These are phyloP conservation scores for Girardinus metallicus DNA, from an alignment of 2,797 vertebrate species.

Conservation along the genomic window DNA sequence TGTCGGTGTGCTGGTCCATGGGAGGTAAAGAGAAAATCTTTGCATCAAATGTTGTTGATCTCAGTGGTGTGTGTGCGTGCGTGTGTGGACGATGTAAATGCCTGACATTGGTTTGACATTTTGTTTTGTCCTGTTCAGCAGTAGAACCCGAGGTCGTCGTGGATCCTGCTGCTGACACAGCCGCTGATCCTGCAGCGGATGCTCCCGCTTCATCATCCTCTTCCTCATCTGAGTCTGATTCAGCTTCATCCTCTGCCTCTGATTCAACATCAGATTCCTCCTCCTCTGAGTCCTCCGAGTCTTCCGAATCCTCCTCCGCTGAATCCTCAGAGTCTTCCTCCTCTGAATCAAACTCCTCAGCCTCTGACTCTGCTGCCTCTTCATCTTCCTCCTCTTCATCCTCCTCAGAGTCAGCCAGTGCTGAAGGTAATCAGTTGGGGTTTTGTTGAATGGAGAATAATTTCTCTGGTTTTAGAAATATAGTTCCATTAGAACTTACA, in stretches of 20 bases:
- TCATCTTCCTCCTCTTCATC: conserved; percentile 73
- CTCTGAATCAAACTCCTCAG: conserved; percentile 48
- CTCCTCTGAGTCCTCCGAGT: conserved; percentile 32
- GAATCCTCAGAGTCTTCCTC: conserved; percentile 9
- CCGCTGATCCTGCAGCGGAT: conserved; percentile 30
- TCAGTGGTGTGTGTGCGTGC: neutral
- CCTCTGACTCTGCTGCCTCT: conserved; percentile 49
- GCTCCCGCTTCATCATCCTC: conserved; percentile 40
- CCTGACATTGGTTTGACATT: neutral
- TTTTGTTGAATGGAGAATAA: neutral
- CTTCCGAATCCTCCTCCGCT: conserved; percentile 19
- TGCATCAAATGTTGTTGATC: neutral
- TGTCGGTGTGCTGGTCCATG: conserved; percentile 82
- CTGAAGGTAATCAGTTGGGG: conserved; percentile 66
- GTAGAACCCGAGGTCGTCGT: conserved; percentile 64
- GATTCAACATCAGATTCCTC: conserved; percentile 27
- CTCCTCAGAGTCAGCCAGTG: conserved; percentile 71
- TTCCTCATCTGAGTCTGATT: conserved; percentile 44
- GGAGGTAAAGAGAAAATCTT: conserved; percentile 82
- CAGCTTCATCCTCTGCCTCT: conserved; percentile 41
- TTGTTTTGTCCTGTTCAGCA: conserved; percentile 45
- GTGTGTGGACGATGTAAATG: neutral
- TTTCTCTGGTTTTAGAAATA: neutral
- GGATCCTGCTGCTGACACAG: conserved; percentile 43
- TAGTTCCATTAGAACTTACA: neutral